A percentile compares a stretch with the other conserved stretches of the same genome.
These are phyloP conservation scores for Neria commutata DNA, from an alignment of 2,888 invertebrate genomes.

Conservation along the genomic window DNA sequence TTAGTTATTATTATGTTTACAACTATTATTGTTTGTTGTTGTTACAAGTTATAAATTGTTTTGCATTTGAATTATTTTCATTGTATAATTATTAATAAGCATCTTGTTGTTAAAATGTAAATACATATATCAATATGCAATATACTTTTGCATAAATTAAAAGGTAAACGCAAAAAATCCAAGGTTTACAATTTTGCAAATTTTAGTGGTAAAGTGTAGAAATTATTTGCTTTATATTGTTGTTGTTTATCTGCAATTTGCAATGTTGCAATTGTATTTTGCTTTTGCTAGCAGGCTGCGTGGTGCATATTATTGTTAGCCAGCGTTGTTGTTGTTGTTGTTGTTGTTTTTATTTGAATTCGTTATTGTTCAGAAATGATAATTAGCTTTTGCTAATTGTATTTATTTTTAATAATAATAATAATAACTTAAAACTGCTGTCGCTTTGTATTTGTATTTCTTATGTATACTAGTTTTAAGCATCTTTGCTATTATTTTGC, in stretches of 20 bases:
- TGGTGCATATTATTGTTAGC: too few relatives aligned
- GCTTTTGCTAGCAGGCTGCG: too few relatives aligned
- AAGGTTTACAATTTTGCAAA: too few relatives aligned
- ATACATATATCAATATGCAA: too few relatives aligned
- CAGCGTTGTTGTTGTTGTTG: neutral
- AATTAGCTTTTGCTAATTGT: slow-evolving; percentile 3
- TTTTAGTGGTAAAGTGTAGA: too few relatives aligned
- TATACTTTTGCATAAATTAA: too few relatives aligned
- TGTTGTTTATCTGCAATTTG: too few relatives aligned
- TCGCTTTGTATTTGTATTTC: slow-evolving; percentile 14
- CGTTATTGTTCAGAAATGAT: neutral
- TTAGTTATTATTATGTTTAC: neutral
- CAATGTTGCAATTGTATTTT: too few relatives aligned
- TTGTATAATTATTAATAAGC: slow-evolving; percentile 1
- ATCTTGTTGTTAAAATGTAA: neutral
- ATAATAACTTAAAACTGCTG: neutral
- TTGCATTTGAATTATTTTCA: neutral
- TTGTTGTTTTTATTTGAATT: neutral
- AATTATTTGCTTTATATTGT: too few relatives aligned
- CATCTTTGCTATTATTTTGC: neutral
- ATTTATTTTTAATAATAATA: neutral
- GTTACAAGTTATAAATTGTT: slow-evolving; percentile 1
- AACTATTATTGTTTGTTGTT: neutral
- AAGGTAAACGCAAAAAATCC: too few relatives aligned
- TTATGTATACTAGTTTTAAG: slow-evolving; percentile 42